Percentiles rank a stretch among this genome's conserved stretches.
Conservation (phyloP, 2,888 invertebrate genomes). For the Caenorhabditis imperialis region DNA sequence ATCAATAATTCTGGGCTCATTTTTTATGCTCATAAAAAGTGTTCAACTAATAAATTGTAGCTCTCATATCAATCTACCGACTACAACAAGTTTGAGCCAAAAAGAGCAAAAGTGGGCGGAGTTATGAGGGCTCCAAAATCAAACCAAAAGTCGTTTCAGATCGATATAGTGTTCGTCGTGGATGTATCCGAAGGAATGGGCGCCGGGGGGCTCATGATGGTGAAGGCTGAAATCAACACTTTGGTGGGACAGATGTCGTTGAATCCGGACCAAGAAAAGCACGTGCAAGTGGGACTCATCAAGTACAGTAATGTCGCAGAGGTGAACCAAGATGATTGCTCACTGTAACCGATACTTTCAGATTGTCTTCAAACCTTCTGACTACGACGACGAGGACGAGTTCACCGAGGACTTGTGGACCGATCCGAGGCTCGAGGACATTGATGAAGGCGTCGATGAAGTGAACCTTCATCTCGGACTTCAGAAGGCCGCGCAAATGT, state of each 20-base stretch:
- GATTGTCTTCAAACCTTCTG: conserved; percentile 44
- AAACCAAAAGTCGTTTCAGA: conserved; percentile 10
- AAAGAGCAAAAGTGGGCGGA: no score
- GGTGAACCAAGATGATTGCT: conserved; percentile 6
- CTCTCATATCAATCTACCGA: no score
- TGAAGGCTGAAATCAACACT: conserved; percentile 50
- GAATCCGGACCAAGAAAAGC: conserved; percentile 28
- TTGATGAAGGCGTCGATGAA: conserved; percentile 25
- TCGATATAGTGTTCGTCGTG: conserved; percentile 50
- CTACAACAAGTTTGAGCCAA: no score
- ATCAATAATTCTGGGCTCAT: no score
- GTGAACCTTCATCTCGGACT: conserved; percentile 45
- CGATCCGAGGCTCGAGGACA: conserved; percentile 16
- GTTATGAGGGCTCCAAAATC: neutral
- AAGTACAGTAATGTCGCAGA: conserved; percentile 44
- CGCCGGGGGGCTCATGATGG: conserved; percentile 39
- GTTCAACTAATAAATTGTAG: no score
- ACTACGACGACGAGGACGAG: conserved; percentile 43
- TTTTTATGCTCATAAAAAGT: no score
- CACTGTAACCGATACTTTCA: conserved; percentile 4
- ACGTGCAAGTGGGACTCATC: conserved; percentile 50
- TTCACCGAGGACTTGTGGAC: conserved; percentile 51
- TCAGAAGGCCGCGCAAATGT: conserved; percentile 24
- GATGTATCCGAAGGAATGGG: conserved; percentile 49
- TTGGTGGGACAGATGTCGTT: conserved; percentile 48